Percentiles rank a stretch among this genome's conserved stretches.
Evolutionary conservation across 2,888 invertebrate species (phyloP).

Genomic region (Oscheius myriophilus): DNA sequence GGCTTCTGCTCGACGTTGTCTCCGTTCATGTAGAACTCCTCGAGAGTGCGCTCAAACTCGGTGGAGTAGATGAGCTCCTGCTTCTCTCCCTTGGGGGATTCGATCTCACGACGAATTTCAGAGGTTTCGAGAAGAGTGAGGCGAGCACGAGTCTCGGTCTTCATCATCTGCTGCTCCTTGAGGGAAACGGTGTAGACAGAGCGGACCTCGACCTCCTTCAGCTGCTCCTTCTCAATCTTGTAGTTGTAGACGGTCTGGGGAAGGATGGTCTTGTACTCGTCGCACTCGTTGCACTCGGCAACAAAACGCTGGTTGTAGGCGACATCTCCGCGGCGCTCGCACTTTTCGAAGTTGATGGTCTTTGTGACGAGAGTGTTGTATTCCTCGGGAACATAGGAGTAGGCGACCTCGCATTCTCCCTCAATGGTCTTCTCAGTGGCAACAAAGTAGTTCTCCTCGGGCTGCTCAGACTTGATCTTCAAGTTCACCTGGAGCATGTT

Average conservation of each 20-base stretch:
- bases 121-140: constrained; percentile 38
- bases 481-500: constrained; percentile 56
- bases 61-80: constrained; percentile 49
- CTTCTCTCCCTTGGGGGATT: constrained; percentile 40
- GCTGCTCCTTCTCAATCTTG: constrained; percentile 38
- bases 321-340: constrained; percentile 65
- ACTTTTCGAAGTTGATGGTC: constrained; percentile 72
- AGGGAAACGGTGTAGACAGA: constrained; percentile 44
- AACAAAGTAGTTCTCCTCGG: constrained; percentile 38
- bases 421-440: constrained; percentile 34
- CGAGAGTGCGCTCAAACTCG: constrained; percentile 48
- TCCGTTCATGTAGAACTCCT: constrained; percentile 57
- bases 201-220: constrained; percentile 49
- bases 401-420: constrained; percentile 62
- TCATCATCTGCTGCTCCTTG: constrained; percentile 44
- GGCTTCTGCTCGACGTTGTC: constrained; percentile 43
- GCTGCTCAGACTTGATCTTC: constrained; percentile 1
- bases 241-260: constrained; percentile 49
- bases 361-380: constrained; percentile 48
- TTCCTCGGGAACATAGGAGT: constrained; percentile 37
- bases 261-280: constrained; percentile 37
- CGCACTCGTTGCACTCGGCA: constrained; percentile 45
- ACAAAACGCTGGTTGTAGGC: constrained; percentile 40
- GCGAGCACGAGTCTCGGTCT: constrained; percentile 44
- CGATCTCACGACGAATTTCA: constrained; percentile 38